Evolutionary conservation across 2,797 vertebrate genomes (phyloP), one percentile per base, ranked within the genome.

Genomic region (Myotis planiceps): DNA sequence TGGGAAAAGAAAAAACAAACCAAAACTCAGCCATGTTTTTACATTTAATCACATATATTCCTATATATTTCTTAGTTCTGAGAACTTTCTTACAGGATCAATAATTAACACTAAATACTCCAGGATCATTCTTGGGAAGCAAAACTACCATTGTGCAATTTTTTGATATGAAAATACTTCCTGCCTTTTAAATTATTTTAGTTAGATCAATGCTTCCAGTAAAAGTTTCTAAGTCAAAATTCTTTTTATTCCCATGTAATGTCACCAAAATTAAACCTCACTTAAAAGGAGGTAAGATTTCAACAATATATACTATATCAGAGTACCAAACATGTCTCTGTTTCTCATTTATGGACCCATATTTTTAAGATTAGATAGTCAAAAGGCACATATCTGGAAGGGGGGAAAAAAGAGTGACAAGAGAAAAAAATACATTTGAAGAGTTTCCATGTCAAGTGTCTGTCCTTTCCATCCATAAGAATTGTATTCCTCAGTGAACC

Each of bases 61-160:
- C 47, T 75, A 96, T 60, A 29, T 34, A 63, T 95, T 96, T 97
- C 58, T 85, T 96, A 96, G 47, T 80, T 88, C 32, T 93, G 32
- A 93, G 95, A 90, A 75, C 7, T 80, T 96, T 93, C 90, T 97
- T 96, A 95, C 69, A n/a, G 55, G 49, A 9, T 93, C 51, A 76
- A 1, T 37, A 12, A 78, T 74, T 93, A 90, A 89, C 7, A 9
- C 9, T 87, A n/a, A 74, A 6, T 89, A 49, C 3, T 13, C 13
- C 19, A 78, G 15, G 14, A 49, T 65, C 13, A 78, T 65, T 8
- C 25, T 45, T 53, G 14, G 37, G 53, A 13, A 81, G 1, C 1
- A 85, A 95, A 94, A 78, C n/a, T 58, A 32, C 7, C 51, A 27
- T 51, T 71, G 16, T 25, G 47, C 0, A 8, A 63, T 32, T 87